These are phyloP conservation scores for Acanthurus tractus DNA, from an alignment of 2,797 vertebrate species.

Conservation along the genomic window DNA sequence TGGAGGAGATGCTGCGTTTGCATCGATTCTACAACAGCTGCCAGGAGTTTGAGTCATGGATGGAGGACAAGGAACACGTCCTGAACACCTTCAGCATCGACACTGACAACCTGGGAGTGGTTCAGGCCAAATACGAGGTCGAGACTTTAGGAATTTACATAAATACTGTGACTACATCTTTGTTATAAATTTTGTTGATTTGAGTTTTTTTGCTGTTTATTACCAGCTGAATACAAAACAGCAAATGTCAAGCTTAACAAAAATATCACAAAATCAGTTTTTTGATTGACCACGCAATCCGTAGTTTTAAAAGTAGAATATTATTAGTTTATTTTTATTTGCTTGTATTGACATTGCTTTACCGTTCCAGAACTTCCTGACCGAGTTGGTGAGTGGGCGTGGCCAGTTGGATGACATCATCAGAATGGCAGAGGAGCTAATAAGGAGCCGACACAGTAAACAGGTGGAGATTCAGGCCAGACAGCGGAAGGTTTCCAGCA, in stretches of 20 bases:
- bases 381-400: conserved; percentile 87
- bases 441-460: conserved; percentile 83
- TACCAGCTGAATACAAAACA: too few relatives aligned
- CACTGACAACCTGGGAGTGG: conserved; percentile 81
- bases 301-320: too few relatives aligned
- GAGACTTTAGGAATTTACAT: not conserved
- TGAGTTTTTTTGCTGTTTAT: too few relatives aligned
- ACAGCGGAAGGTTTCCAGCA: conserved; percentile 78
- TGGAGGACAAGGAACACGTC: conserved; percentile 89
- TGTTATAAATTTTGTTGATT: too few relatives aligned
- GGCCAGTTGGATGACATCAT: conserved; percentile 86
- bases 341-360: not conserved
- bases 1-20: conserved; percentile 88
- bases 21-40: conserved; percentile 89
- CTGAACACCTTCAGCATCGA: conserved; percentile 85
- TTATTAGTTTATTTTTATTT: too few relatives aligned
- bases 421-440: conserved; percentile 81
- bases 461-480: conserved; percentile 81
- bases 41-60: conserved; percentile 91
- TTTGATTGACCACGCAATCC: too few relatives aligned
- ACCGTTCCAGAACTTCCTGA: conserved; percentile 87
- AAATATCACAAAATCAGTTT: too few relatives aligned
- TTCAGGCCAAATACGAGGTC: conserved; percentile 91
- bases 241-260: too few relatives aligned
- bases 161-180: too few relatives aligned